Base-by-base conservation (phyloP, 2,113 vertebrate species). In the Albula goreensis region DNA sequence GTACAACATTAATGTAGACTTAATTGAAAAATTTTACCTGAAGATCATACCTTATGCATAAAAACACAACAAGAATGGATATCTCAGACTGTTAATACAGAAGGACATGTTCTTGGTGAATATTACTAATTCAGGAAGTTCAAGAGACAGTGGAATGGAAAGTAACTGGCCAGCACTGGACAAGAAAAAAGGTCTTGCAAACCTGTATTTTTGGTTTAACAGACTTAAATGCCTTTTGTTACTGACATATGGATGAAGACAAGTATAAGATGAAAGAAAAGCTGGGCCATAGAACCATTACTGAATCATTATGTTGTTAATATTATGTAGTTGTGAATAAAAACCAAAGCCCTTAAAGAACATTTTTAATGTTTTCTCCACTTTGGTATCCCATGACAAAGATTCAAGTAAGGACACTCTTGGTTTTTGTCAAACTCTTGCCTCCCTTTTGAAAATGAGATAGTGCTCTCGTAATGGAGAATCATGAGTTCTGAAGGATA, bases 281-380 rank as follows among this genome's bases (percentile, higher is more conserved):
- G 93, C 91, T 95, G 92, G 92, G 95, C 97, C 97, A 95, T 96
- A 93, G 92, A 91, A 94, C 93, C 91, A 96, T 96, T 86, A 92
- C 95, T 94, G 97, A 98, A 98, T 97, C 97, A 95, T 92, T 97
- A 94, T 94, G 95, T 94, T 1, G 31, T 1, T 41, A 41, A 96
- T 96, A 97, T 97, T 95, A 95, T 95, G 96, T 95, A 97, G 31
- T 41, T 41, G 31, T 41, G 31, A 41, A 41, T 41, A 96, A 97
- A 98, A 97, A 97, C 96, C 97, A 97, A 98, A 97, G 97, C 97
- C 97, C 98, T 99, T 99, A 99, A 93, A 94, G 95, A 90, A 84
- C 70, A 93, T 94, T 92, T 94, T 95, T 94, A 96, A 86, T 96
- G 86, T 87, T 91, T 92, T 95, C 93, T 91, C 87, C 91, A 95